Evolutionary conservation across 2,888 invertebrate genomes (phyloP), one percentile per base, ranked within the genome.

Genomic region (Trachelus iudaicus): DNA sequence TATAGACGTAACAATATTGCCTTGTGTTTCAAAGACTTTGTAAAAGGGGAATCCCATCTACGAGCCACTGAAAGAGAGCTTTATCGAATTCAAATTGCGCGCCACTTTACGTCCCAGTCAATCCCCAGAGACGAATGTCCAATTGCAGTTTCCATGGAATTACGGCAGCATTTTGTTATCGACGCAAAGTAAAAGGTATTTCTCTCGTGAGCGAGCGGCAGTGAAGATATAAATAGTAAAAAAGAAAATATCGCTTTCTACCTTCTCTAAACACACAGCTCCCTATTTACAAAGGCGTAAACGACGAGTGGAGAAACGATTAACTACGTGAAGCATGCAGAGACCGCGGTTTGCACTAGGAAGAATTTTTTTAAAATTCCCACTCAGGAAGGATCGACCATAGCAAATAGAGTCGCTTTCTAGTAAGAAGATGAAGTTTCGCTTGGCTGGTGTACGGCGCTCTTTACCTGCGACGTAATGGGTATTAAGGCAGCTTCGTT

Each of bases 401-500:
- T 9, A 56, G 9, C 23, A 56, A 56, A 56, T 9, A 23, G 40
- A 56, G 40, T 56, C 40, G 40, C 40, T 56, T 56, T 56, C 40
- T 23, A 56, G 40, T 56, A 23, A 56, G 40, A 56, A 56, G 23
- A 56, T 23, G 40, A 2, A 56, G 40, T 23, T 56, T 56, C 40
- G 23, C 40, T 56, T 56, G 23, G 40, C 40, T 56, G 40, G 23
- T 56, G 23, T 23, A 23, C 15, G 40, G 2, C 23, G 40, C 40
- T 56, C 40, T 56, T 56, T 56, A 56, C 40, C 23, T 56, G 23
- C 6, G 23, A 56, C 74, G 77, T 80, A 81, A 81, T 79, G 73
- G 73, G 79, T 77, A 83, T 84, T 83, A 85, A 79, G 84, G 78
- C 84, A 79, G 76, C 81, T 83, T 80, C 80, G 80, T 81, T 84